phyloP scores from a whole-genome alignment of 2,888 invertebrate genomes.

The Caenorhabditis sinica region DNA sequence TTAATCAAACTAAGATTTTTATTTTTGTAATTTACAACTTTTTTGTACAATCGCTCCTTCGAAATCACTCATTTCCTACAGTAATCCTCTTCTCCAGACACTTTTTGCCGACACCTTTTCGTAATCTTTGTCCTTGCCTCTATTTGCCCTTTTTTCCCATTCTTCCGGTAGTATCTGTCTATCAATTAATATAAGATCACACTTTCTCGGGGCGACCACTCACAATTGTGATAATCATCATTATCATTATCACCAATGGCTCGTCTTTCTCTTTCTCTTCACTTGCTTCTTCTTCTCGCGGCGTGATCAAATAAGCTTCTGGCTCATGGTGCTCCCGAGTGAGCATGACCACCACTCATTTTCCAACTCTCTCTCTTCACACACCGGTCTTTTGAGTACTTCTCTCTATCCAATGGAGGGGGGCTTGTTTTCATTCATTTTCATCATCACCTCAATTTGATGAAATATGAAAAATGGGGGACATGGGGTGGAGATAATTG shows the following conservation, averaged over 20 bases:
- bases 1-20: too few species aligned
- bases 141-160: background rate
- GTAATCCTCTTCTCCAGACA: background rate
- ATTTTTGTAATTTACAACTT: too few species aligned
- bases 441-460: slow-evolving; percentile 19
- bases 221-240: slow-evolving; percentile 17
- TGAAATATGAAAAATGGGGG: slow-evolving; percentile 1
- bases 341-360: slow-evolving; percentile 52
- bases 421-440: slow-evolving; percentile 42
- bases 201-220: background rate
- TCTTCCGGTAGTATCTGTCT: slow-evolving; percentile 14
- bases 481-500: slow-evolving; percentile 9
- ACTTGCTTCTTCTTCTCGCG: slow-evolving; percentile 14
- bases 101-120: too few species aligned
- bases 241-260: slow-evolving; percentile 13
- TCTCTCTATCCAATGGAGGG: too few species aligned
- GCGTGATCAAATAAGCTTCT: slow-evolving; percentile 53
- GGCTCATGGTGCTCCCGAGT: background rate
- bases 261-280: background rate
- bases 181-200: background rate
- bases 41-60: too few species aligned
- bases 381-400: slow-evolving; percentile 49
- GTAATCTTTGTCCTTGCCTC: slow-evolving; percentile 4
- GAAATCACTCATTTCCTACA: background rate
- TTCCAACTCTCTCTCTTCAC: slow-evolving; percentile 34